A percentile compares a stretch with the other conserved stretches of the same genome.
These are phyloP conservation scores for Sisor rabdophorus DNA, from an alignment of 2,113 vertebrate species.

Conservation along the genomic window DNA sequence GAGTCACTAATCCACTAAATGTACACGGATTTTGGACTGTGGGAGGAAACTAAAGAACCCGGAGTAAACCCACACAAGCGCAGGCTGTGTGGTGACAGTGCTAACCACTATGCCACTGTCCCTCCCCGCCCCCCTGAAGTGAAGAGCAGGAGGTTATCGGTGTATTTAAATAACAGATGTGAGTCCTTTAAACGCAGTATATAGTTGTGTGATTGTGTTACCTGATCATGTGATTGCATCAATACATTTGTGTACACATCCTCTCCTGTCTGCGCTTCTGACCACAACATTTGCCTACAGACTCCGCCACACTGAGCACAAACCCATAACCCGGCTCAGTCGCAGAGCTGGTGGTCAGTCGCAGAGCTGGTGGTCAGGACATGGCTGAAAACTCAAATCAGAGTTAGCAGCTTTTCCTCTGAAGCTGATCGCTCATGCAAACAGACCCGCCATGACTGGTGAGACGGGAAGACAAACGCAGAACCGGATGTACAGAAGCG, in stretches of 20 bases:
- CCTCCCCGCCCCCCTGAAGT: no score
- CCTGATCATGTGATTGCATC: constrained; percentile 8
- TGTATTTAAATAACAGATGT: no score
- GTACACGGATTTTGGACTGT: no score
- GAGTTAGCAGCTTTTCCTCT: constrained; percentile 32
- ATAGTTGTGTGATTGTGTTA: constrained; percentile 4
- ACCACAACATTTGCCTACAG: constrained; percentile 21
- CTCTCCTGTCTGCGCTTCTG: background rate
- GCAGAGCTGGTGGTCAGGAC: constrained; percentile 23
- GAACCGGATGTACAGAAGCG: background rate
- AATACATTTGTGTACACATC: constrained; percentile 20
- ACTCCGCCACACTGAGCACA: constrained; percentile 12
- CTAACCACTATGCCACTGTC: no score
- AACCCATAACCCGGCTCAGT: constrained; percentile 8
- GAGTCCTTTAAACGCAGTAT: background rate
- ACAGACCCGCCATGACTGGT: background rate
- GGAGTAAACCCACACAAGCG: no score
- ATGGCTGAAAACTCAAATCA: constrained; percentile 21
- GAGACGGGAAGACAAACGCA: background rate
- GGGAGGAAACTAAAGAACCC: no score
- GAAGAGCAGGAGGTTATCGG: no score
- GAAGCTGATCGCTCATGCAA: constrained; percentile 25
- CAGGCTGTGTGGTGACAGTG: no score
- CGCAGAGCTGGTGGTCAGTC: constrained; percentile 25
- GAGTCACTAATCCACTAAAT: no score